Evolutionary conservation across 2,888 invertebrate genomes (phyloP).

Genomic region (Prosapia bicincta): DNA sequence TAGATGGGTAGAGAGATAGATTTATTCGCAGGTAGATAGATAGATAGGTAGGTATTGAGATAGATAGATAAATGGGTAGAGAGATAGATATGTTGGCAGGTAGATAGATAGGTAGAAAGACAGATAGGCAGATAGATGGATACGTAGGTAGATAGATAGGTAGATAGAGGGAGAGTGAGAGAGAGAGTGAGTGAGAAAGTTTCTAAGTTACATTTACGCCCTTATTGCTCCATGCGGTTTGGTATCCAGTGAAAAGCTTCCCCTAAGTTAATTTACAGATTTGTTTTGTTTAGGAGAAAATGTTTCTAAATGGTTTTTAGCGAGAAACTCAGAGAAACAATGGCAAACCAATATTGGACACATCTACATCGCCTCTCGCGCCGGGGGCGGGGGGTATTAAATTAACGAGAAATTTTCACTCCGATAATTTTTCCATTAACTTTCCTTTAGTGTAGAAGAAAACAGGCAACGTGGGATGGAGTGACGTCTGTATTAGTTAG

Average conservation of each 20-base stretch:
- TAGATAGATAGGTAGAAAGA: too few relatives aligned
- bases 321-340: background rate
- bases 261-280: background rate
- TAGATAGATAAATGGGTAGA: too few relatives aligned
- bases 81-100: too few relatives aligned
- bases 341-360: background rate
- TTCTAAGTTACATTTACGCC: too few relatives aligned
- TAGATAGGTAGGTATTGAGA: too few relatives aligned
- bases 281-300: background rate
- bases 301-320: background rate
- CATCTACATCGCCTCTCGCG: background rate
- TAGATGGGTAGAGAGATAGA: too few relatives aligned
- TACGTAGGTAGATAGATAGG: too few relatives aligned
- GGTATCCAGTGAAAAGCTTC: background rate
- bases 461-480: background rate
- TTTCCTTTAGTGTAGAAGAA: conserved; percentile 3
- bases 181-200: too few relatives aligned
- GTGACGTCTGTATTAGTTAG: background rate
- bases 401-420: conserved; percentile 24
- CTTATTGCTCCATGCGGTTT: too few relatives aligned
- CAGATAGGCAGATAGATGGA: too few relatives aligned
- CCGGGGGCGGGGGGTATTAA: background rate
- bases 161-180: too few relatives aligned
- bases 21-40: too few relatives aligned
- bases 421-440: conserved; percentile 25